Base-by-base conservation (phyloP, 1,140 invertebrate genomes). In the Cecropterus lyciades region DNA sequence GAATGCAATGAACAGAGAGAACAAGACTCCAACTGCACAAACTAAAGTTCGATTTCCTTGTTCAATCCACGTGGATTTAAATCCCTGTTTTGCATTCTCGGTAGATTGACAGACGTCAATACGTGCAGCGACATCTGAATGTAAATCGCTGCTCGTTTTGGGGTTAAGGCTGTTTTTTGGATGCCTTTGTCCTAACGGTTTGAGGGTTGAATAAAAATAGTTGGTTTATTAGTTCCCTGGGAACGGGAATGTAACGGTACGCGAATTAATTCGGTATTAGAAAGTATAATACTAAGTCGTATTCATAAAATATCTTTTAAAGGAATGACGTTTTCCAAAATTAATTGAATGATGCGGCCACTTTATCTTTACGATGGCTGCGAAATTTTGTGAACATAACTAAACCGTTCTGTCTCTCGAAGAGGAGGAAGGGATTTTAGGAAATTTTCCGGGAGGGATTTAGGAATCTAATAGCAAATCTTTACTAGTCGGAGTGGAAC, bases 91-190 rank as follows among this genome's bases (percentile, higher is more conserved):
- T 80, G 75, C 77, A 82, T 82, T 70, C 65, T 55, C 49, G 53
- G 70, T 62, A 62, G 77, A 72, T 79, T 82, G 79, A 78, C 77
- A 78, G 68, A 82, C 74, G 77, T 82, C 77, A 79, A 74, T 82
- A 70, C 65, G 62, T 68, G 45, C 52, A 56, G 70, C 48, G 51
- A 55, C 56, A 59, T 59, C 17, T 24, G 56, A 59, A 59, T 59
- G 43, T 59, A 59, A 59, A 59, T 59, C 24, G 56, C 17, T 33
- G 56, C 14, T 15, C 9, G 24, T 57, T 45, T 57, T 30, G 42
- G 45, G 42, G 40, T 30, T 46, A 57, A 57, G 13, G 55, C 37
- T 57, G 56, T 59, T 59, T 59, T 59, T 59, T 59, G 56, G 42
- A 49, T 24, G 17, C 16, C 20, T 49, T 49, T 24, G 46, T 59